These are phyloP conservation scores for Lathamus discolor DNA, from an alignment of 2,113 vertebrate species.

Conservation along the genomic window DNA sequence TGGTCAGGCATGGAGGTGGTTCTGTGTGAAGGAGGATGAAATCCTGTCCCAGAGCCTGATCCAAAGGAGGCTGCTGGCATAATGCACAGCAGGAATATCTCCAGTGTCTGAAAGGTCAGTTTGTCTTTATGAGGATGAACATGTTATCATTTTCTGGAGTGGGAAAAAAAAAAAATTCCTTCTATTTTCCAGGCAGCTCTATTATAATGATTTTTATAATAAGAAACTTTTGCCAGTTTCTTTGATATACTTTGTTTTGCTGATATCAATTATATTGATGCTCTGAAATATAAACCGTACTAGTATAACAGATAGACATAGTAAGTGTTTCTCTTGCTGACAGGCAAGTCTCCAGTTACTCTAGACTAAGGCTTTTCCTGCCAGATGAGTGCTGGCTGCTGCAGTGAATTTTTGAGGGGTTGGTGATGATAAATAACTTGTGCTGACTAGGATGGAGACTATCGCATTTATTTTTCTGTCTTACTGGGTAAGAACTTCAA, in stretches of 20 bases:
- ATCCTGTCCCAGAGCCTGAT: background rate
- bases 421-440: background rate
- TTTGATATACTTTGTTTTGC: background rate
- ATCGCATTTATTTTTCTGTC: background rate
- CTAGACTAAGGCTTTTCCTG: background rate
- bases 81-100: background rate
- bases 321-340: background rate
- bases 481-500: background rate
- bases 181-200: background rate
- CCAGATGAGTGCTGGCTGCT: background rate
- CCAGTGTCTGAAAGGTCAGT: background rate
- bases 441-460: background rate
- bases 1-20: background rate
- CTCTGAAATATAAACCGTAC: background rate
- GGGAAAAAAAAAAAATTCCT: background rate
- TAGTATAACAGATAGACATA: background rate
- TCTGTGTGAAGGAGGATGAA: background rate
- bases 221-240: background rate
- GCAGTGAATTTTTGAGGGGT: background rate
- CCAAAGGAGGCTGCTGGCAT: background rate
- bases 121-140: background rate
- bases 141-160: background rate
- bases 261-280: background rate
- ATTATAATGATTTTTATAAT: background rate
- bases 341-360: background rate